Conservation (phyloP, 1,140 invertebrate genomes). For the Paraescarpia echinospica region DNA sequence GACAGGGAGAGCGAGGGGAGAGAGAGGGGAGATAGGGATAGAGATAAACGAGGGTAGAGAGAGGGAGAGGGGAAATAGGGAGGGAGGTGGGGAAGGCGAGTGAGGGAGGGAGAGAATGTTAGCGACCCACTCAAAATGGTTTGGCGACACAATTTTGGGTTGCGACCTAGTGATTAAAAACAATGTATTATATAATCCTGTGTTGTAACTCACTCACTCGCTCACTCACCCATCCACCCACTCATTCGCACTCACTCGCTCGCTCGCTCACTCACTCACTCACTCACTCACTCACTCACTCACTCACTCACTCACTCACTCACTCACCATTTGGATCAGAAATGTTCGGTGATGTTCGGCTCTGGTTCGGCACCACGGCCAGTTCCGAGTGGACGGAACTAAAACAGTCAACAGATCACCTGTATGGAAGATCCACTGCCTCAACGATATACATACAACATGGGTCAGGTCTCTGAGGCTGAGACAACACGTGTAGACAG, state of each 20-base stretch:
- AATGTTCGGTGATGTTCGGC: neutral
- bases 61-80: too few relatives aligned
- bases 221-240: neutral
- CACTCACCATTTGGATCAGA: conserved; percentile 20
- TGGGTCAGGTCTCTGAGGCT: neutral
- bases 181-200: too few relatives aligned
- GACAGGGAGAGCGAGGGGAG: too few relatives aligned
- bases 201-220: neutral
- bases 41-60: too few relatives aligned
- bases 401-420: neutral
- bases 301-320: neutral
- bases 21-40: too few relatives aligned
- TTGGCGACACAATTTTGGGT: too few relatives aligned
- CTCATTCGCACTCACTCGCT: too few relatives aligned
- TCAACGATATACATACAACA: neutral
- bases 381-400: conserved; percentile 18
- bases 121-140: too few relatives aligned
- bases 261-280: neutral
- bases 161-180: too few relatives aligned
- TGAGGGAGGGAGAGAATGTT: too few relatives aligned
- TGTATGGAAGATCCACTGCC: neutral
- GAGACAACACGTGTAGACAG: neutral
- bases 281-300: neutral
- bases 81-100: too few relatives aligned
- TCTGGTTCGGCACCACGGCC: conserved; percentile 9